Base-by-base conservation (phyloP, 2,113 vertebrate species). In the Ranitomeya imitator region DNA sequence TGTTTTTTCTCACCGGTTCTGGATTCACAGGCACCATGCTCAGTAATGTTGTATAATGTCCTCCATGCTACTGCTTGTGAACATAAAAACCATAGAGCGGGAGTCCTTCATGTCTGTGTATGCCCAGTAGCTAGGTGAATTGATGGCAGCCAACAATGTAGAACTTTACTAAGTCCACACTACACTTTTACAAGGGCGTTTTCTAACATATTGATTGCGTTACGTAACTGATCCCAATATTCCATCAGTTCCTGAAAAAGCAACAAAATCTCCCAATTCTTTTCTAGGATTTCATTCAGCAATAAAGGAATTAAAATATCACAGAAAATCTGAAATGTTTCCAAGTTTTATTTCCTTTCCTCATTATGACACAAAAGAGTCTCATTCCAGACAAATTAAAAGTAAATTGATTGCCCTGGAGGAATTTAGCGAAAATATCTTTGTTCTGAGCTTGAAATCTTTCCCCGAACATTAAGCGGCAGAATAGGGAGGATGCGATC, bases 321-420 rank as follows among this genome's bases (percentile, higher is more conserved):
- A 91, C 93, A 91, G 92, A 94, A 95, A 94, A 92, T 92, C 94
- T 92, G 94, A 94, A 93, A 94, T 93, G 94, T 95, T 94, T 93
- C 89, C 94, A 91, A 93, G 92, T 90, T 94, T 95, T 94, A 92
- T 94, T 92, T 93, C 91, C 21, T 91, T 95, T 93, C 93, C 94
- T 93, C 92, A 91, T 92, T 92, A 92, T 91, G 93, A 95, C 93
- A 94, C 95, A 95, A 92, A 92, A 95, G 95, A 95, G 79, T 92
- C 94, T 94, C 94, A 92, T 94, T 94, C 93, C 92, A 95, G 93
- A 95, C 92, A 95, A 96, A 96, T 95, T 96, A 94, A 95, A 95
- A 95, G 93, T 94, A 95, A 95, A 95, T 95, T 94, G 94, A 94
- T 93, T 94, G 94, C 95, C 94, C 94, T 92, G 92, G 93, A 93